phyloP scores from a whole-genome alignment of 2,797 vertebrate genomes.

The Scyliorhinus canicula region DNA sequence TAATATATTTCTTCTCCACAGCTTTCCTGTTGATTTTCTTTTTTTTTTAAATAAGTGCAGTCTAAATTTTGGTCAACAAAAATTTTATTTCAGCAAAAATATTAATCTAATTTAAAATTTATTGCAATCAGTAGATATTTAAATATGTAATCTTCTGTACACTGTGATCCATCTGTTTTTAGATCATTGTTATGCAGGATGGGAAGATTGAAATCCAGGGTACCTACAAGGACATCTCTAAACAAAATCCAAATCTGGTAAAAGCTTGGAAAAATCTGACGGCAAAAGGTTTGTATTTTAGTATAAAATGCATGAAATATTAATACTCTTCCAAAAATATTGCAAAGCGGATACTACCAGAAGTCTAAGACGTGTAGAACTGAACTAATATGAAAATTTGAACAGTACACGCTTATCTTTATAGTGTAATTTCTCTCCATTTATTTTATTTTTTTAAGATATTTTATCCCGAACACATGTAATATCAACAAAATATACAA shows the following conservation, averaged over 20 bases:
- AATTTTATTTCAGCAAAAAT: neutral
- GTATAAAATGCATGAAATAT: neutral
- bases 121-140: neutral
- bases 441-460: too few relatives aligned
- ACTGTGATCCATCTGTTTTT: neutral
- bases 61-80: neutral
- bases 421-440: neutral
- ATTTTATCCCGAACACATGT: too few relatives aligned
- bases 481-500: too few relatives aligned
- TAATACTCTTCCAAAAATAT: neutral
- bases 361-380: neutral
- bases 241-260: constrained; percentile 21
- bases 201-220: constrained; percentile 33
- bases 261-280: constrained; percentile 1
- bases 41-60: neutral
- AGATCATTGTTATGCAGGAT: constrained; percentile 32
- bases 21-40: neutral
- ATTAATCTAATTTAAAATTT: neutral
- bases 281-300: neutral
- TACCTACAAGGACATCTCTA: constrained; percentile 10
- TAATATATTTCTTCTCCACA: neutral
- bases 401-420: neutral
- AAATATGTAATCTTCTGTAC: neutral
- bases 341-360: neutral
- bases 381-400: neutral